These are phyloP conservation scores for Aphrophora alni DNA, from an alignment of 2,888 invertebrate genomes.

Conservation along the genomic window DNA sequence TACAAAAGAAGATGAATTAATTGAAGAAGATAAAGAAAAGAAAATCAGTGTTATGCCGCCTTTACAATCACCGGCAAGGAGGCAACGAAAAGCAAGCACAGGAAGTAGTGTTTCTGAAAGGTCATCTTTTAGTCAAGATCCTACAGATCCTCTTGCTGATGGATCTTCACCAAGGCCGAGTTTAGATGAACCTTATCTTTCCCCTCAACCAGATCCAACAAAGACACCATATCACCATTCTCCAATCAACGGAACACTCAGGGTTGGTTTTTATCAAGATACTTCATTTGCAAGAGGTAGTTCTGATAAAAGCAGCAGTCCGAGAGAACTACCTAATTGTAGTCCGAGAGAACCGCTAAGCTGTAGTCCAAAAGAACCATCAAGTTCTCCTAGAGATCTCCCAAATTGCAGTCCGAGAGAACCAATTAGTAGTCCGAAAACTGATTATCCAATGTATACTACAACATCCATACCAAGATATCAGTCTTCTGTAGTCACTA, in stretches of 20 bases:
- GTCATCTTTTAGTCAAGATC: conserved; percentile 74
- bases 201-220: conserved; percentile 61
- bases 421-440: conserved; percentile 56
- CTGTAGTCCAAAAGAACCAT: conserved; percentile 44
- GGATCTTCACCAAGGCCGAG: conserved; percentile 53
- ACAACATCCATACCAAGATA: conserved; percentile 32
- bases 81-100: conserved; percentile 76
- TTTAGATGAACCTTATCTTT: conserved; percentile 66
- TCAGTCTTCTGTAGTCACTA: conserved; percentile 35
- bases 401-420: conserved; percentile 77
- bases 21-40: conserved; percentile 48
- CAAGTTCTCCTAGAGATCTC: conserved; percentile 42
- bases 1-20: conserved; percentile 39
- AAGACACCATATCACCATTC: conserved; percentile 64
- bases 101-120: conserved; percentile 81
- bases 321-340: conserved; percentile 44
- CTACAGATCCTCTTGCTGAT: conserved; percentile 50
- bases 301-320: conserved; percentile 70
- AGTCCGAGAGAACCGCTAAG: conserved; percentile 47
- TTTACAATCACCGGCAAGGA: conserved; percentile 57
- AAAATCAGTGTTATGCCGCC: conserved; percentile 45
- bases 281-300: conserved; percentile 65
- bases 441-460: conserved; percentile 42
- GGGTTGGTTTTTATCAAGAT: conserved; percentile 90
- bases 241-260: conserved; percentile 79